Conservation (phyloP, 1,140 invertebrate species). For the Cydia pomonella region DNA sequence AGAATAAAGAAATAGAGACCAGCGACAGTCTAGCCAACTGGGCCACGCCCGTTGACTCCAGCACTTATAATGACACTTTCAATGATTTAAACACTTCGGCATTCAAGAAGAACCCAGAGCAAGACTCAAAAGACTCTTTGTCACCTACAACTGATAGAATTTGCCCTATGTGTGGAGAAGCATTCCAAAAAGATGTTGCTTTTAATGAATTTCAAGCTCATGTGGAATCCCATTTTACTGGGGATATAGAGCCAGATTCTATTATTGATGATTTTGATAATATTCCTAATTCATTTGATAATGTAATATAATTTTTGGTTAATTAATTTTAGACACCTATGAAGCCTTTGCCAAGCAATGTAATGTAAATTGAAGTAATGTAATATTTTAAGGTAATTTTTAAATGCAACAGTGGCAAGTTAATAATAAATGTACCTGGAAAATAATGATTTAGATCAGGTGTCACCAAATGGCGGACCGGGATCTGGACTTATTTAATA, state of each 20-base stretch:
- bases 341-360: not conserved
- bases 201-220: slow-evolving; percentile 79
- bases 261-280: slow-evolving; percentile 71
- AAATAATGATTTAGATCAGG: no score
- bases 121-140: slow-evolving; percentile 44
- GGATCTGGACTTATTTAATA: no score
- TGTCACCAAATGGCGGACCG: no score
- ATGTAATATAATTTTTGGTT: slow-evolving; percentile 45
- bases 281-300: slow-evolving; percentile 65
- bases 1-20: slow-evolving; percentile 74
- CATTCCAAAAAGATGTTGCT: slow-evolving; percentile 66
- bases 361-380: not conserved
- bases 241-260: slow-evolving; percentile 72
- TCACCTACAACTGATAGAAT: slow-evolving; percentile 65
- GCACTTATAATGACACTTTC: slow-evolving; percentile 58
- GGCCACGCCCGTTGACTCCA: slow-evolving; percentile 62
- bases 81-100: slow-evolving; percentile 53
- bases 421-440: not conserved
- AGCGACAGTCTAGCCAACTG: slow-evolving; percentile 67
- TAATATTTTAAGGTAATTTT: not conserved
- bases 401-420: not conserved
- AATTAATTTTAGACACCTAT: not conserved
- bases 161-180: slow-evolving; percentile 81
- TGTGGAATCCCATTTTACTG: slow-evolving; percentile 81
- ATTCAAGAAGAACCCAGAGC: slow-evolving; percentile 48